These are phyloP conservation scores for Coelopa frigida DNA, from an alignment of 1,140 invertebrate genomes.

Conservation along the genomic window DNA sequence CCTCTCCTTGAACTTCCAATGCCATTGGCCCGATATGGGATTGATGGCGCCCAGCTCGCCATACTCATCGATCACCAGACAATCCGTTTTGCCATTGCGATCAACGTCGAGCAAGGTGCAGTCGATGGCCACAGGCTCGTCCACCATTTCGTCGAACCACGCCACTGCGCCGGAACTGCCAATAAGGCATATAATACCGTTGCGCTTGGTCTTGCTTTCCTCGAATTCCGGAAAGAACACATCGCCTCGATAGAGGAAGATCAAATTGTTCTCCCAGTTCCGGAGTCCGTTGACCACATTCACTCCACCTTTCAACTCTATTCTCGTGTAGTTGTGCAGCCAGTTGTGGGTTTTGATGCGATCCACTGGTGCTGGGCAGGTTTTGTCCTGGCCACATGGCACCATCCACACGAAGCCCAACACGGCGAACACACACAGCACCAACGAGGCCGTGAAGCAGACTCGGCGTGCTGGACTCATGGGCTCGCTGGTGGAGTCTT, in stretches of 20 bases:
- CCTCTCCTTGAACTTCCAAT: constrained; percentile 55
- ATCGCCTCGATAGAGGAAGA: constrained; percentile 61
- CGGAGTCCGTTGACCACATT: constrained; percentile 57
- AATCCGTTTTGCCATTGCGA: constrained; percentile 60
- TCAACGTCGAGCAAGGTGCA: constrained; percentile 64
- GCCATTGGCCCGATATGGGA: constrained; percentile 54
- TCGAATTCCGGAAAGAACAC: constrained; percentile 51
- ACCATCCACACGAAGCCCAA: constrained; percentile 66
- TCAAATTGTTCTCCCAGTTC: constrained; percentile 56
- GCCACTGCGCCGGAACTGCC: constrained; percentile 55
- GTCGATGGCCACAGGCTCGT: constrained; percentile 59
- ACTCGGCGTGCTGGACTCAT: constrained; percentile 59
- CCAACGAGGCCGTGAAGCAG: constrained; percentile 59
- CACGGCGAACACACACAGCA: constrained; percentile 62
- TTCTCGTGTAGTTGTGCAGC: constrained; percentile 61
- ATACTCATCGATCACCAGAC: constrained; percentile 61
- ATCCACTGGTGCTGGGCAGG: constrained; percentile 50
- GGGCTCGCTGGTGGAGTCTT: constrained; percentile 25
- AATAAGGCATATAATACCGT: constrained; percentile 55
- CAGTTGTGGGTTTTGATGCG: constrained; percentile 55
- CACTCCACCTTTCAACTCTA: constrained; percentile 64
- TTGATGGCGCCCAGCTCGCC: constrained; percentile 61
- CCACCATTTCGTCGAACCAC: constrained; percentile 56
- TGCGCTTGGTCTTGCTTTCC: constrained; percentile 45
- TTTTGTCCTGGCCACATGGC: constrained; percentile 59